phyloP scores from a whole-genome alignment of 2,888 invertebrate species.

The Drymonia ruficornis region DNA sequence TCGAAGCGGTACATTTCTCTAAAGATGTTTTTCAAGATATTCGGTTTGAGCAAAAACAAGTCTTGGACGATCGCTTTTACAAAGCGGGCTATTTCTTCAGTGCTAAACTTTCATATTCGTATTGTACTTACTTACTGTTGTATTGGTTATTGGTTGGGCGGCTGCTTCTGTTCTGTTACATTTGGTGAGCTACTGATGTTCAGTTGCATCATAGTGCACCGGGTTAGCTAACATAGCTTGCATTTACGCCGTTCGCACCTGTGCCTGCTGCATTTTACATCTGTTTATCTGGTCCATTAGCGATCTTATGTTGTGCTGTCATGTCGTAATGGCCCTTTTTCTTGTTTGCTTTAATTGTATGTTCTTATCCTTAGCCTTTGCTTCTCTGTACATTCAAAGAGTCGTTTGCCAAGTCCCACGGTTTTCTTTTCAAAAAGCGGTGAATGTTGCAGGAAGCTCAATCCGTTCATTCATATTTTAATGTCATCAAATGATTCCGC shows the following conservation, averaged over 20 bases:
- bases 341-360: conserved; percentile 28
- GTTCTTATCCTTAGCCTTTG: conserved; percentile 21
- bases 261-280: conserved; percentile 23
- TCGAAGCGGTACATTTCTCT: background rate
- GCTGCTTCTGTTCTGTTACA: conserved; percentile 37
- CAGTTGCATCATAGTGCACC: conserved; percentile 31
- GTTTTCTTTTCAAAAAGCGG: background rate
- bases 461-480: background rate
- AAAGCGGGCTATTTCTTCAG: conserved; percentile 26
- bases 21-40: background rate
- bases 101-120: conserved; percentile 18
- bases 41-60: conserved; percentile 11
- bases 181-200: conserved; percentile 19
- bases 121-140: conserved; percentile 7
- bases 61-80: conserved; percentile 20
- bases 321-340: conserved; percentile 30
- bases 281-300: conserved; percentile 42
- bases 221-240: conserved; percentile 21
- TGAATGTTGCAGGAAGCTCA: background rate
- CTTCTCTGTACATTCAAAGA: background rate
- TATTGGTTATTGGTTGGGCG: conserved; percentile 18
- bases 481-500: background rate
- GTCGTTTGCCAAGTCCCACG: background rate
- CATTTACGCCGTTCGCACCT: conserved; percentile 32
- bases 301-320: conserved; percentile 21